These are phyloP conservation scores for Lagenorhynchus albirostris DNA, from an alignment of 2,113 vertebrate genomes.

Conservation along the genomic window DNA sequence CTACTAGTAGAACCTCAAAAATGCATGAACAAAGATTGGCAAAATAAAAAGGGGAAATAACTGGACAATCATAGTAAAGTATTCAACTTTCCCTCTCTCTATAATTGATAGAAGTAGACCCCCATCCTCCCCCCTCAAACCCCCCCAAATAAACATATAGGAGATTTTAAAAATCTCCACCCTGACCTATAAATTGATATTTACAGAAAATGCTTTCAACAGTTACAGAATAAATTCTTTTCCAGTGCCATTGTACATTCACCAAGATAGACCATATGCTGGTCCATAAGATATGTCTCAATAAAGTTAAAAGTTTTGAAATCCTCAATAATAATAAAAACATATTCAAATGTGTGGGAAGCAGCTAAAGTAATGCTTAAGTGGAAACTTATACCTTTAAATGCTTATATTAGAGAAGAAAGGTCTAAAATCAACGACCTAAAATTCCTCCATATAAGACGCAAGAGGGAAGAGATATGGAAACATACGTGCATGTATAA, in stretches of 20 bases:
- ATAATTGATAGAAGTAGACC: neutral
- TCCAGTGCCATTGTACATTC: neutral
- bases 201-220: neutral
- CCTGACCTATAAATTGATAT: neutral
- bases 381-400: neutral
- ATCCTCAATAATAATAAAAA: neutral
- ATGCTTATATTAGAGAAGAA: neutral
- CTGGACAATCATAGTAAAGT: neutral
- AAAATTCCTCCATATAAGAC: neutral
- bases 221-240: neutral
- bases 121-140: fast-evolving
- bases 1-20: neutral
- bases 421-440: neutral
- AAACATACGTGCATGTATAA: too few relatives aligned
- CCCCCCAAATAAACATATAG: neutral
- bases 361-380: neutral
- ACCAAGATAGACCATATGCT: neutral
- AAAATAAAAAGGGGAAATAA: neutral
- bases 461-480: too few relatives aligned
- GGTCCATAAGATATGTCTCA: neutral
- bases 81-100: neutral
- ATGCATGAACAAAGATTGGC: neutral
- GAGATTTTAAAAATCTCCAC: neutral
- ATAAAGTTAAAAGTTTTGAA: neutral
- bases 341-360: neutral